Base-by-base conservation (phyloP, 2,113 vertebrate species). In the Steatornis caripensis region DNA sequence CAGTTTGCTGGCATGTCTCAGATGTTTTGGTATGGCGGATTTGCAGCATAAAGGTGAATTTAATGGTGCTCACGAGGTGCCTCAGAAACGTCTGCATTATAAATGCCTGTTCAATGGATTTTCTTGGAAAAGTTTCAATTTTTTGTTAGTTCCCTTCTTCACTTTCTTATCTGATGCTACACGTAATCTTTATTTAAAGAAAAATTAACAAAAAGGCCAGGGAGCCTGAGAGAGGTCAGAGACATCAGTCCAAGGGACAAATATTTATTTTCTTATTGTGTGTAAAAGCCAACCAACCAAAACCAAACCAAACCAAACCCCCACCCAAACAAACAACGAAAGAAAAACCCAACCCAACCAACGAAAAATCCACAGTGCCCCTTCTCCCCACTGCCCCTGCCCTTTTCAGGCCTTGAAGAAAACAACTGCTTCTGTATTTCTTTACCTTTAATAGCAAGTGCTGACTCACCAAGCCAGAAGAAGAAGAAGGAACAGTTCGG, bases 301-400 rank as follows among this genome's bases (percentile, higher is more conserved):
- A 23, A 75, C 48, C 17, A 57, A 15, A 26, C 34, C 30, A 32
- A 46, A 45, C 15, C 16, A n/a, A 68, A 32, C 6, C 14, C 17
- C 24, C 49, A 39, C 32, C 53, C 27, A 70, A 49, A 22, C 8
- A n/a, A 58, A 23, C 32, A 49, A 34, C 12, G 76, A 46, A 23
- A 49, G 20, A 34, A 58, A 74, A 30, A 2, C 4, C 29, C 24
- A 57, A 37, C 7, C 16, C 17, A 49, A 46, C 9, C 55, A 39
- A 1, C 22, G n/a, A 15, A 62, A 53, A 37, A 2, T 32, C 11
- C 12, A 27, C 18, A 64, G 21, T 9, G n/a, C 5, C 30, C 16
- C 4, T 5, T 53, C 15, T 9, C 15, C 5, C 29, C 19, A 4
- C 18, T 7, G 1, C 15, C 19, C 4, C 18, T 7, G 1, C 15